Percentiles rank a stretch among this genome's conserved stretches.
Evolutionary conservation across 2,113 vertebrate species (phyloP).

Genomic region (Campylorhamphus procurvoides): DNA sequence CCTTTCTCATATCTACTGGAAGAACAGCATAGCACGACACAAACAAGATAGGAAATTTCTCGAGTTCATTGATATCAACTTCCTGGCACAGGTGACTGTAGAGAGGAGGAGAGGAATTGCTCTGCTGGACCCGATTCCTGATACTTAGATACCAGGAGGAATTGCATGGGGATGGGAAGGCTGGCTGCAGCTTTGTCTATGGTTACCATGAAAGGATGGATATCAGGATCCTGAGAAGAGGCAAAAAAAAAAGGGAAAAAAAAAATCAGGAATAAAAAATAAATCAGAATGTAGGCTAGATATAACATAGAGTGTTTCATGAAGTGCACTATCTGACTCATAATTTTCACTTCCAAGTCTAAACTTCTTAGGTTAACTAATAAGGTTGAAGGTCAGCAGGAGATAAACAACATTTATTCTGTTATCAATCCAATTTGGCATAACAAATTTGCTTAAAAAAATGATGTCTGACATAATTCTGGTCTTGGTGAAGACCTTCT

Average conservation of each 20-base stretch:
- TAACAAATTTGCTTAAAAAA: not conserved
- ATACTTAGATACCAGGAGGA: not conserved
- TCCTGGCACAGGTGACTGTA: not conserved
- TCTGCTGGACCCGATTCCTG: not conserved
- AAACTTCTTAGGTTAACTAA: not conserved
- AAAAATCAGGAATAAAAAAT: not conserved
- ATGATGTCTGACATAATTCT: not conserved
- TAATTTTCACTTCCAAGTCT: not conserved
- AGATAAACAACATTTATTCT: not conserved
- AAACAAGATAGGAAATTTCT: not conserved
- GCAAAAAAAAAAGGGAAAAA: not conserved
- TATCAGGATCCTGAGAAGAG: not conserved
- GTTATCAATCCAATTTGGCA: not conserved
- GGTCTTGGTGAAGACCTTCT: not conserved
- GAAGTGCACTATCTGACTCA: not conserved
- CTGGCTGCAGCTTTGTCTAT: not conserved
- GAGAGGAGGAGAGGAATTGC: not conserved
- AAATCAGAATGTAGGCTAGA: not conserved
- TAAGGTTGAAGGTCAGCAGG: not conserved
- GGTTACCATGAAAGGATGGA: not conserved
- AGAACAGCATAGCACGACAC: not conserved
- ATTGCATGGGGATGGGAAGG: not conserved
- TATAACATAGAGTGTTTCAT: not conserved
- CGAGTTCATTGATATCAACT: not conserved
- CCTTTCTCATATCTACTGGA: not conserved